Conservation (phyloP, 2,888 invertebrate genomes). For the Drosophila mercatorum region DNA sequence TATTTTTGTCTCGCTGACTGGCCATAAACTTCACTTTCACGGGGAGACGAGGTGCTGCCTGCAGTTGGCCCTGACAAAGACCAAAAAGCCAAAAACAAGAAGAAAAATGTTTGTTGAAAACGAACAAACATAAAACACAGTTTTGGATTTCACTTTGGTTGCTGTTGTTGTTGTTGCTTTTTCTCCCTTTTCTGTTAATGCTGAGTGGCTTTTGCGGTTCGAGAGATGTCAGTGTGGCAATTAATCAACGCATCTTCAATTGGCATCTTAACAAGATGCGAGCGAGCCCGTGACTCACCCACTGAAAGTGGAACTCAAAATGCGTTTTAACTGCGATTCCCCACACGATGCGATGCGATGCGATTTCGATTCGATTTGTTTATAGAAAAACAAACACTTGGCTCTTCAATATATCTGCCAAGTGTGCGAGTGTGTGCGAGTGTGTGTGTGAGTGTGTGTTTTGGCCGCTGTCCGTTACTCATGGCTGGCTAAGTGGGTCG, state of each 20-base stretch:
- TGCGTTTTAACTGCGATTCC: constrained; percentile 54
- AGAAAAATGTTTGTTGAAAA: constrained; percentile 79
- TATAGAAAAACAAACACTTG: constrained; percentile 76
- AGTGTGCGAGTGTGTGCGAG: constrained; percentile 27
- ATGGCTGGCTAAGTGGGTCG: constrained; percentile 79
- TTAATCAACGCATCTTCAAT: constrained; percentile 76
- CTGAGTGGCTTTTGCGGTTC: constrained; percentile 72
- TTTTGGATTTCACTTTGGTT: constrained; percentile 62
- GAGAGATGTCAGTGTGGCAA: constrained; percentile 70
- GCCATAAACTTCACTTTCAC: constrained; percentile 75
- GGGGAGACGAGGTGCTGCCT: constrained; percentile 7
- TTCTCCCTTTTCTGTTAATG: neutral
- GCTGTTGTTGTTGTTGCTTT: neutral
- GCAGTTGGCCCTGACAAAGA: constrained; percentile 8
- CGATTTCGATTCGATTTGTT: constrained; percentile 65
- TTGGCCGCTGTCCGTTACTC: constrained; percentile 74
- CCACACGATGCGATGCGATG: constrained; percentile 34
- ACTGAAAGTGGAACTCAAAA: constrained; percentile 33
- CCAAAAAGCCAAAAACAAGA: constrained; percentile 12
- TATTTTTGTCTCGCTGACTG: constrained; percentile 31
- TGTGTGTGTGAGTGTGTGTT: constrained; percentile 37
- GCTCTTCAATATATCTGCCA: constrained; percentile 30
- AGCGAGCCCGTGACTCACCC: constrained; percentile 43
- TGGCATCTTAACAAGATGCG: constrained; percentile 36
- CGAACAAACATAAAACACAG: constrained; percentile 70